Conservation (phyloP, 2,113 vertebrate species). For the Anhinga anhinga region DNA sequence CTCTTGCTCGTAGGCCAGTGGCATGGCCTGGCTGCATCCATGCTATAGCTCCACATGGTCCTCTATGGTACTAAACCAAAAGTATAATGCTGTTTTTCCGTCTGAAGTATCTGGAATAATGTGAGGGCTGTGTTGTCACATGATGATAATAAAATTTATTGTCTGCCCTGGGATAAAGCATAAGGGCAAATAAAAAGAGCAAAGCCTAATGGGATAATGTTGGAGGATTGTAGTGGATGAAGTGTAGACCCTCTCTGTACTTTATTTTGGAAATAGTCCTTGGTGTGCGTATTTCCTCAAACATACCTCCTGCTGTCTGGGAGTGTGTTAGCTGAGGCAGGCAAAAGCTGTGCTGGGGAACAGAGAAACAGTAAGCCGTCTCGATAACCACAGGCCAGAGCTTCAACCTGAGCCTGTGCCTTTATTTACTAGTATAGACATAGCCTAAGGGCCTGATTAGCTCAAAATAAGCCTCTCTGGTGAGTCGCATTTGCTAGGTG, state of each 20-base stretch:
- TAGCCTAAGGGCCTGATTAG: conserved; percentile 15
- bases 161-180: neutral
- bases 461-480: neutral
- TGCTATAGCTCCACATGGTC: neutral
- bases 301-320: fast-evolving
- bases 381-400: neutral
- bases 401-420: neutral
- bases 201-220: neutral
- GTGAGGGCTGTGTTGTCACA: fast-evolving
- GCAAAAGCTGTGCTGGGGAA: neutral
- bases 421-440: conserved; percentile 12
- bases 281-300: neutral
- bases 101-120: neutral
- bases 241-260: neutral
- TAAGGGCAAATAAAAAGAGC: neutral
- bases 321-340: neutral
- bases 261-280: neutral
- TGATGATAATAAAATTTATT: neutral
- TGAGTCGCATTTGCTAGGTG: neutral
- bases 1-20: neutral
- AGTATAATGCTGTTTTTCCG: neutral
- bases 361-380: neutral
- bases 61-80: neutral
- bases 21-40: neutral
- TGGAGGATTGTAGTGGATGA: neutral